These are phyloP conservation scores for Pelecanus crispus DNA, from an alignment of 2,113 vertebrate genomes.

Conservation along the genomic window DNA sequence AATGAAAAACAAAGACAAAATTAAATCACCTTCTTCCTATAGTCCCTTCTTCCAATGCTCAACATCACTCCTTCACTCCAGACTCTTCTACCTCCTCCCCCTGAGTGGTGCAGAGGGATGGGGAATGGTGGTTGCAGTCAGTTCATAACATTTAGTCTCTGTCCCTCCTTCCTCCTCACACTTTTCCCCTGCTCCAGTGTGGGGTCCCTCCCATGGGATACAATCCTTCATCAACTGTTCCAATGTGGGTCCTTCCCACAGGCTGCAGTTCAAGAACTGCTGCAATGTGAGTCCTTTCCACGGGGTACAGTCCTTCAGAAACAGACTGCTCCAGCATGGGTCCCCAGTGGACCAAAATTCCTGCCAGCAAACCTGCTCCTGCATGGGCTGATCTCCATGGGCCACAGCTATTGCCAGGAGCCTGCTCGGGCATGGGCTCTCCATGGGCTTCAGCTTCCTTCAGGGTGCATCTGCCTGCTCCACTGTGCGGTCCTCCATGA, in stretches of 20 bases:
- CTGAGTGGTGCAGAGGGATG: not conserved
- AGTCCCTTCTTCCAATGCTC: not conserved
- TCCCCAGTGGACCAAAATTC: not conserved
- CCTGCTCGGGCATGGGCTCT: accelerated
- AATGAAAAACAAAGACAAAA: not conserved
- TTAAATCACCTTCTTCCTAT: not conserved
- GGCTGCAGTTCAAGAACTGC: not conserved
- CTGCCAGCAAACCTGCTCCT: not conserved
- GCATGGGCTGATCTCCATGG: not conserved
- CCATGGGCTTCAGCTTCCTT: not conserved
- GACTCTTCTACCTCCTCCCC: not conserved
- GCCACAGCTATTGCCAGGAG: not conserved
- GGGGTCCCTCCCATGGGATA: not conserved
- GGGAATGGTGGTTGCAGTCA: not conserved
- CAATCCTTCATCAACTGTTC: not conserved
- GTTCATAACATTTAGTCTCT: not conserved
- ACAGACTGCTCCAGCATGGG: not conserved
- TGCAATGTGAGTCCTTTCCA: not conserved
- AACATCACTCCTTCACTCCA: not conserved
- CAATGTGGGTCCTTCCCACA: not conserved
- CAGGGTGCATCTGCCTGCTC: not conserved
- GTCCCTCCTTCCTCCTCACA: not conserved
- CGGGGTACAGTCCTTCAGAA: not conserved
- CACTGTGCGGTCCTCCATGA: accelerated
- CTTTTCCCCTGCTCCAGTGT: not conserved